These are phyloP conservation scores for Paramormyrops hopkinsi DNA, from an alignment of 2,797 vertebrate genomes.

Conservation along the genomic window DNA sequence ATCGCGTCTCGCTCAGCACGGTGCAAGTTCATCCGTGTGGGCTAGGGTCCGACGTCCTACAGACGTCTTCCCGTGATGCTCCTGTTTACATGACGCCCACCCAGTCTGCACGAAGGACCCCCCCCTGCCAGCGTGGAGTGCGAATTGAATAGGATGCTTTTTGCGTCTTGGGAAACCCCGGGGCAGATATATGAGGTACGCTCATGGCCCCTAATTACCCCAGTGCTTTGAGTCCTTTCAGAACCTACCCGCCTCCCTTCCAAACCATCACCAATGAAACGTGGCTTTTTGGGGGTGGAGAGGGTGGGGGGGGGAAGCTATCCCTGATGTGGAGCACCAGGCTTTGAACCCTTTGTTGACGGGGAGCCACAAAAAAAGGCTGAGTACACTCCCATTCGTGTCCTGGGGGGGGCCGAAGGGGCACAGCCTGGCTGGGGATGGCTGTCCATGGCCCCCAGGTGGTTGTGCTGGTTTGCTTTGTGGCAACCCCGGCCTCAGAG, in stretches of 20 bases:
- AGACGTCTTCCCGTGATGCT: background rate
- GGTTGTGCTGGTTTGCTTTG: background rate
- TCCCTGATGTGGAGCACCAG: background rate
- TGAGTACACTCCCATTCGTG: constrained; percentile 9
- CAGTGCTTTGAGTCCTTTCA: constrained; percentile 31
- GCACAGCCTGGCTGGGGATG: constrained; percentile 19
- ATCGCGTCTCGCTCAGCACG: background rate
- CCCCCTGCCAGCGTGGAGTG: constrained; percentile 10
- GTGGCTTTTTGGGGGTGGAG: constrained; percentile 16
- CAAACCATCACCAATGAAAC: constrained; percentile 22
- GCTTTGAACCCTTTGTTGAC: constrained; percentile 29
- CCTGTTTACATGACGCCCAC: constrained; percentile 15
- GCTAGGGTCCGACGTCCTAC: background rate
- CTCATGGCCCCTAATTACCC: constrained; percentile 32
- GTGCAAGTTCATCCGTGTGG: background rate
- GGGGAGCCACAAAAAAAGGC: background rate
- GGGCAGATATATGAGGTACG: constrained; percentile 28
- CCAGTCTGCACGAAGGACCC: constrained; percentile 24
- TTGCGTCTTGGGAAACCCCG: constrained; percentile 26
- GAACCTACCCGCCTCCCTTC: background rate
- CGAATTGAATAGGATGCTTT: constrained; percentile 27
- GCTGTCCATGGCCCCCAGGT: background rate
- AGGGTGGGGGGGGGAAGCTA: background rate
- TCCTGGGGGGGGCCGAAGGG: constrained; percentile 28
- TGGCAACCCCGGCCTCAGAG: background rate